A percentile compares a stretch with the other conserved stretches of the same genome.
Evolutionary conservation across 2,888 invertebrate species (phyloP).

Genomic region (Ectemnius cavifrons): DNA sequence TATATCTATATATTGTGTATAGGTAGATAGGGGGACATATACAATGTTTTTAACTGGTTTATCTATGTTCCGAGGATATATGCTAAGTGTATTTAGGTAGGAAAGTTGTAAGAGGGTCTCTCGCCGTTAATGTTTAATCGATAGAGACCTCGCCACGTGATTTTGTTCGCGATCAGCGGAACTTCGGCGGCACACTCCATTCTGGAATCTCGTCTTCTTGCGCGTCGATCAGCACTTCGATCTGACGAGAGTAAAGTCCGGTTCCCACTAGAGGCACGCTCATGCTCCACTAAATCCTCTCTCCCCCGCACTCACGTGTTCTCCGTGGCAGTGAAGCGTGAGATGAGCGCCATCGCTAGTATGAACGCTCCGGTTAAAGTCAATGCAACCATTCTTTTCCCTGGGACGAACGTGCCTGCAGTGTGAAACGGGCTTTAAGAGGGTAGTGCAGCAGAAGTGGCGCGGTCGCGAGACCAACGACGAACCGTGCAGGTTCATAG

Average conservation of each 20-base stretch:
- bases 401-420: not conserved
- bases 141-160: slow-evolving; percentile 61
- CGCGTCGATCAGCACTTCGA: too few relatives aligned
- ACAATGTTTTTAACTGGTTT: slow-evolving; percentile 77
- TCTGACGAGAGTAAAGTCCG: too few relatives aligned
- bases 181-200: slow-evolving; percentile 12
- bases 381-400: not conserved
- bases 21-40: slow-evolving; percentile 73
- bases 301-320: too few relatives aligned
- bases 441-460: slow-evolving; percentile 10
- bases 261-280: too few relatives aligned
- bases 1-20: slow-evolving; percentile 72
- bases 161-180: slow-evolving; percentile 44
- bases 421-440: too few relatives aligned
- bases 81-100: slow-evolving; percentile 67
- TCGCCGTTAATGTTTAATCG: slow-evolving; percentile 66
- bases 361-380: not conserved
- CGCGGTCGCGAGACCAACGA: slow-evolving; percentile 33
- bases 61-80: slow-evolving; percentile 75
- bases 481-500: slow-evolving; percentile 34
- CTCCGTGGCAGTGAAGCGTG: too few relatives aligned
- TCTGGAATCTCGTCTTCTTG: too few relatives aligned
- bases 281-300: too few relatives aligned
- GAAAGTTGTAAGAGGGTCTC: slow-evolving; percentile 58
- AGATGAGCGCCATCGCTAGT: too few relatives aligned